phyloP scores from a whole-genome alignment of 2,888 invertebrate species.

The Argyra leucocephala region DNA sequence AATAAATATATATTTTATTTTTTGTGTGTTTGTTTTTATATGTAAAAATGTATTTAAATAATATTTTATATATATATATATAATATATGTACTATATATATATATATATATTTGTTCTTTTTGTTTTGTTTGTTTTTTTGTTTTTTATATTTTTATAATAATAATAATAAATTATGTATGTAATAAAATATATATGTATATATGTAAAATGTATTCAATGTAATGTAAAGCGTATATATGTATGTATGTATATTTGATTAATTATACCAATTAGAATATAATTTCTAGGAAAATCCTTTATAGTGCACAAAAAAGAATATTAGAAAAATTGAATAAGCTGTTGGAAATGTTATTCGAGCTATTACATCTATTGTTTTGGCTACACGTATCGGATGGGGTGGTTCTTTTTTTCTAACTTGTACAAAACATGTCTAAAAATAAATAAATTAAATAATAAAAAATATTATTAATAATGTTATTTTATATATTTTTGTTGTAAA shows the following conservation, averaged over 20 bases:
- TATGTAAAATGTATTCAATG: neutral
- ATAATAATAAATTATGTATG: too few relatives aligned
- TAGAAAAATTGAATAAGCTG: conserved; percentile 85
- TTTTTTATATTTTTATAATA: too few relatives aligned
- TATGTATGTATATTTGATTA: neutral
- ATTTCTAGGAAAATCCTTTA: conserved; percentile 59
- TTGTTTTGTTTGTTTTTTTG: too few relatives aligned
- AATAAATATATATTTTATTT: too few relatives aligned
- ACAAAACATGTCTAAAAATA: conserved; percentile 65
- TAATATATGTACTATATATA: too few relatives aligned
- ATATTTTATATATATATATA: too few relatives aligned
- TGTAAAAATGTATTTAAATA: too few relatives aligned
- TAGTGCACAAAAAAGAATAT: conserved; percentile 93
- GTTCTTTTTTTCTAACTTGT: conserved; percentile 83
- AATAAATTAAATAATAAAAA: conserved; percentile 14
- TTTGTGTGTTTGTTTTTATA: too few relatives aligned
- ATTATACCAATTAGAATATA: conserved; percentile 15
- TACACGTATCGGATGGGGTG: conserved; percentile 83
- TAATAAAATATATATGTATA: neutral
- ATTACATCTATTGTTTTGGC: conserved; percentile 93
- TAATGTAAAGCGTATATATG: neutral
- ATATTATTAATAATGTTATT: too few relatives aligned
- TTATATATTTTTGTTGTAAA: too few relatives aligned
- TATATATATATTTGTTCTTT: too few relatives aligned
- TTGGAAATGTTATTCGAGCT: conserved; percentile 86